Conservation (phyloP, 2,888 invertebrate genomes). For the Limenitis camilla region DNA sequence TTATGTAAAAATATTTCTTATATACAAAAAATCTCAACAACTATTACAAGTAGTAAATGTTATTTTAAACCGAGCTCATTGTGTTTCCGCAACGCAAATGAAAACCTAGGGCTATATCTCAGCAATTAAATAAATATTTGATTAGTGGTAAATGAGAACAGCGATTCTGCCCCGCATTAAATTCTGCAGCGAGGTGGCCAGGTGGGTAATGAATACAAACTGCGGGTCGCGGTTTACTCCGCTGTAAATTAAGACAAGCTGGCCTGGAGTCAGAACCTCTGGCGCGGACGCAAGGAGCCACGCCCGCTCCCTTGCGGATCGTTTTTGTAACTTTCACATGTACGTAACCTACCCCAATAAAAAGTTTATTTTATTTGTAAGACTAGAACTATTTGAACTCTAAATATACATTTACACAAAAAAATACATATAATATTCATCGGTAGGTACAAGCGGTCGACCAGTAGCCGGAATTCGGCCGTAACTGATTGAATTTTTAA, state of each 20-base stretch:
- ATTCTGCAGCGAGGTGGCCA: conserved; percentile 49
- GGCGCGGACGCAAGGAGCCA: conserved; percentile 32
- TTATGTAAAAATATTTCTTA: too few relatives aligned
- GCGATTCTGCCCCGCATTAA: conserved; percentile 54
- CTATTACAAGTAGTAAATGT: too few relatives aligned
- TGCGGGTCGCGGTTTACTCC: conserved; percentile 62
- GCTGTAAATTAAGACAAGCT: conserved; percentile 62
- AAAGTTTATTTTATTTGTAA: not conserved
- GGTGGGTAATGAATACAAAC: conserved; percentile 71
- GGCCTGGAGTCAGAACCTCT: conserved; percentile 51
- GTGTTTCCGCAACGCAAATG: conserved; percentile 7
- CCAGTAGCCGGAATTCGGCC: too few relatives aligned
- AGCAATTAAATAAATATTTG: conserved; percentile 48
- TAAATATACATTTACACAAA: too few relatives aligned
- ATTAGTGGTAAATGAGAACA: conserved; percentile 51
- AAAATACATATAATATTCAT: too few relatives aligned
- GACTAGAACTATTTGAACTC: not conserved
- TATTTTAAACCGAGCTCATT: not conserved
- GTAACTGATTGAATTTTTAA: too few relatives aligned
- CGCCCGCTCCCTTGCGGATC: conserved; percentile 37
- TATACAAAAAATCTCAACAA: too few relatives aligned
- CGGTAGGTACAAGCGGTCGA: too few relatives aligned
- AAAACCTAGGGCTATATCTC: conserved; percentile 19
- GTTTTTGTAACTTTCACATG: conserved; percentile 37
- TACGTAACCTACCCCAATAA: conserved; percentile 29